phyloP scores from a whole-genome alignment of 2,888 invertebrate species.

The Aethes cnicana region DNA sequence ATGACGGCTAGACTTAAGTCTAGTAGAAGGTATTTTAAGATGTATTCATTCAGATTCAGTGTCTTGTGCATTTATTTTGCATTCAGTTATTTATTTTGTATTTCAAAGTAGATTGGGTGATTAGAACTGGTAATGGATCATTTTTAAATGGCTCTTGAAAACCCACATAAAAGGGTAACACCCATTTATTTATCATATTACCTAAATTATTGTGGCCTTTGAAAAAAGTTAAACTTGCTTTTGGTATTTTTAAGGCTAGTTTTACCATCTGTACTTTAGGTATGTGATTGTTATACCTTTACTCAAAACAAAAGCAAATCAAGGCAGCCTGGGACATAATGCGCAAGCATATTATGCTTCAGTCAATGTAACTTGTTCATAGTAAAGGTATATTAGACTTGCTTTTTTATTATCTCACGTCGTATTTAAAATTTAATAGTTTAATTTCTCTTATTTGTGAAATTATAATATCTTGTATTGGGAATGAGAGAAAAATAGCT shows the following conservation, averaged over 20 bases:
- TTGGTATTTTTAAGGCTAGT: slow-evolving; percentile 72
- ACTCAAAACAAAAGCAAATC: slow-evolving; percentile 47
- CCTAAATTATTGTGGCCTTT: slow-evolving; percentile 80
- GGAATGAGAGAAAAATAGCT: slow-evolving; percentile 52
- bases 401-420: slow-evolving; percentile 44
- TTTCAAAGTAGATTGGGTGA: slow-evolving; percentile 68
- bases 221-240: slow-evolving; percentile 75
- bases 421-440: slow-evolving; percentile 50
- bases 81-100: slow-evolving; percentile 17
- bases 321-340: slow-evolving; percentile 21
- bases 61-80: slow-evolving; percentile 27
- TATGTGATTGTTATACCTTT: slow-evolving; percentile 54
- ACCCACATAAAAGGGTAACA: slow-evolving; percentile 64
- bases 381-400: slow-evolving; percentile 46
- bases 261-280: slow-evolving; percentile 61
- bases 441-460: slow-evolving; percentile 47
- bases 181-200: slow-evolving; percentile 73
- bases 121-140: slow-evolving; percentile 55
- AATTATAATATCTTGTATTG: slow-evolving; percentile 45
- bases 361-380: slow-evolving; percentile 46
- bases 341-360: slow-evolving; percentile 34
- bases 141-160: slow-evolving; percentile 61
- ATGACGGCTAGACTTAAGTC: no score
- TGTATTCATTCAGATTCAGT: slow-evolving; percentile 32
- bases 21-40: no score